Base-by-base conservation (phyloP, 2,888 invertebrate genomes). In the Eupeodes latifasciatus region DNA sequence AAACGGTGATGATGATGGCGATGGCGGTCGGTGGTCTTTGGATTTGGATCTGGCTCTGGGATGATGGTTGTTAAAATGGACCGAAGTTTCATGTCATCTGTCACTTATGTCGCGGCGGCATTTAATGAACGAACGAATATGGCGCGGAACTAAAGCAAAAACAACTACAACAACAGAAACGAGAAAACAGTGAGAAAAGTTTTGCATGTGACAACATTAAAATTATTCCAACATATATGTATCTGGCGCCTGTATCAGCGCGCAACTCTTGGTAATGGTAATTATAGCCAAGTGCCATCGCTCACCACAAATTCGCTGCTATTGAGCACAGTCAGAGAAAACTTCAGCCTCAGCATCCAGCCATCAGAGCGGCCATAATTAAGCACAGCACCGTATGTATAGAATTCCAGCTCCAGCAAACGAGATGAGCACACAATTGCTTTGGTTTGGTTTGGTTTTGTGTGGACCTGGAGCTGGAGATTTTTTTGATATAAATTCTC, bases 201-300 rank as follows among this genome's bases (percentile, higher is more conserved):
- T 84, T 84, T 81, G 88, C 84, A 77, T 84, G 84, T 88, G 88
- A 88, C 88, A 81, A 78, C 84, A 81, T 75, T 81, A 64, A 81
- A 84, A 85, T 40, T 88, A 71, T 71, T 77, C 19, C 69, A 67
- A 12, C 81, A 81, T 75, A 19, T 83, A 81, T 75, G n/a, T 83
- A 78, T 88, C 81, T 85, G 88, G 84, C 88, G 88, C 88, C 88
- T 85, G 84, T 84, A 40, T 40, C 40, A 40, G 40, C 27, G 27
- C 27, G 27, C 88, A 88, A 51, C 57, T 55, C 69, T 88, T 71
- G 81, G 81, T 85, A 88, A 88, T 71, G 81, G 81, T 85, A 88
- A 88, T 88, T 84, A 85, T 81, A 77, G 69, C 16, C 64, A 47
- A 6, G 10, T 47, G 11, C 44, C n/a, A 16, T 12, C 40, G 19